phyloP scores from a whole-genome alignment of 2,888 invertebrate species.

The Bembecia ichneumoniformis region DNA sequence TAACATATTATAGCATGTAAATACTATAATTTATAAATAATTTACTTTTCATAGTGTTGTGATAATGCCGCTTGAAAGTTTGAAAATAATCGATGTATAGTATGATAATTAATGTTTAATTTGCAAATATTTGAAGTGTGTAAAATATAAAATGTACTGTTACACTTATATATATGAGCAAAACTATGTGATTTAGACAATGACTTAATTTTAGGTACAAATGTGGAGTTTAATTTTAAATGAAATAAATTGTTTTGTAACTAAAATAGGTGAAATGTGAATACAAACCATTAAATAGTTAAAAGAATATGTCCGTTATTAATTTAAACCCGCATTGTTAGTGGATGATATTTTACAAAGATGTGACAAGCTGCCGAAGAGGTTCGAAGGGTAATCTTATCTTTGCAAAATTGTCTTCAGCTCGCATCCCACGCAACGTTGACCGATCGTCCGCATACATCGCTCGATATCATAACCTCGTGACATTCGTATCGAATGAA shows the following conservation, averaged over 20 bases:
- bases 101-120: background rate
- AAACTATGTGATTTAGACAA: slow-evolving; percentile 45
- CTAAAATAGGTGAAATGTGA: slow-evolving; percentile 65
- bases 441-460: slow-evolving; percentile 5
- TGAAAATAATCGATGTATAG: too few relatives aligned
- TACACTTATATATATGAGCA: slow-evolving; percentile 5
- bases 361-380: background rate
- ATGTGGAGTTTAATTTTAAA: slow-evolving; percentile 57
- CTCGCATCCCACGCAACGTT: background rate
- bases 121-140: slow-evolving; percentile 4
- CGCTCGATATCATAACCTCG: slow-evolving; percentile 67
- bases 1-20: too few relatives aligned
- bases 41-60: too few relatives aligned
- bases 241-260: slow-evolving; percentile 63
- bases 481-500: slow-evolving; percentile 66
- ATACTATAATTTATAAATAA: too few relatives aligned
- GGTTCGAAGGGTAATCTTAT: background rate
- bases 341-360: background rate
- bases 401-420: background rate
- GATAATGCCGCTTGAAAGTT: too few relatives aligned
- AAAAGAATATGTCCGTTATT: too few relatives aligned
- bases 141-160: slow-evolving; percentile 13
- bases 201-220: slow-evolving; percentile 66
- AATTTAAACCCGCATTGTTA: too few relatives aligned
- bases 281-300: slow-evolving; percentile 65